Percentiles rank a stretch among this genome's conserved stretches.
These are phyloP conservation scores for Trinorchestia longiramus DNA, from an alignment of 1,140 invertebrate species.

Conservation along the genomic window DNA sequence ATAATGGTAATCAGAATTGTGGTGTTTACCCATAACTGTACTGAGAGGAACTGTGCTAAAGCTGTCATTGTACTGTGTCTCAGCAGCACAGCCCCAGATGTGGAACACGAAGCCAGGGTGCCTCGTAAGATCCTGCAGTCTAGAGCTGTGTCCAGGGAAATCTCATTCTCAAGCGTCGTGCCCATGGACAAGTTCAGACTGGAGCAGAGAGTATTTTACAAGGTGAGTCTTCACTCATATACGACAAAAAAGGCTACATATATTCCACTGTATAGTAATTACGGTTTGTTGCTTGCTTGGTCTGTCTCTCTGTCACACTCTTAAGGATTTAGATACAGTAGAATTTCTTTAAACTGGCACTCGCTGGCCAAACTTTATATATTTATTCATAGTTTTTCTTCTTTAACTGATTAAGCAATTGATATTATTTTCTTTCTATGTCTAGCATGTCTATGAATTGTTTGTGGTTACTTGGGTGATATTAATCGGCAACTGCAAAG, in stretches of 20 bases:
- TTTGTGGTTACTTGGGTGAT: too few relatives aligned
- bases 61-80: too few relatives aligned
- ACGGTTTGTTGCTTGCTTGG: neutral
- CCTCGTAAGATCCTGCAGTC: constrained; percentile 97
- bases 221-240: constrained; percentile 71
- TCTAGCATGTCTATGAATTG: too few relatives aligned
- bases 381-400: too few relatives aligned
- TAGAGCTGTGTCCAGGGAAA: constrained; percentile 94
- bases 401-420: too few relatives aligned
- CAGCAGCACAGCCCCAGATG: constrained; percentile 80
- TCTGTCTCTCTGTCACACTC: neutral
- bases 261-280: neutral
- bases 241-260: neutral
- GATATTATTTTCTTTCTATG: too few relatives aligned
- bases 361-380: too few relatives aligned
- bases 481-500: too few relatives aligned
- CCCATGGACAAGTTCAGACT: constrained; percentile 96
- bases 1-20: neutral
- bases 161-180: constrained; percentile 98
- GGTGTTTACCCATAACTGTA: too few relatives aligned
- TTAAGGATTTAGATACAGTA: too few relatives aligned
- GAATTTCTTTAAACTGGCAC: too few relatives aligned
- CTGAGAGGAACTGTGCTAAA: too few relatives aligned
- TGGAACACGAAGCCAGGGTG: constrained; percentile 95
- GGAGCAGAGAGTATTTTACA: constrained; percentile 90